A percentile compares a stretch with the other conserved stretches of the same genome.
Conservation (phyloP, 2,888 invertebrate genomes). For the Muschampia plurimacula region DNA sequence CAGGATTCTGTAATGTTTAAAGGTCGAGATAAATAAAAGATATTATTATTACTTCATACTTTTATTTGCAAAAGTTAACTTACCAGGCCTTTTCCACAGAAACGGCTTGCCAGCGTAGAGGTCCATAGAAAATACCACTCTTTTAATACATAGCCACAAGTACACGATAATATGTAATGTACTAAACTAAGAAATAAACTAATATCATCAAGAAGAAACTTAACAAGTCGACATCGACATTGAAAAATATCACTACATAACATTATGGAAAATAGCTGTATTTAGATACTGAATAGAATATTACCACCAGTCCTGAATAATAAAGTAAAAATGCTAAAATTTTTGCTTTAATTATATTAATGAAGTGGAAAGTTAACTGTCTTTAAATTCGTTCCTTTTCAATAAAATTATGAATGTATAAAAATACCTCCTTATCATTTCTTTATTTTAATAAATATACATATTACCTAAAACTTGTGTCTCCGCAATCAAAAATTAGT, state of each 20-base stretch:
- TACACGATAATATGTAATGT: conserved; percentile 51
- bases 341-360: background rate
- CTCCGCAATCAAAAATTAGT: conserved; percentile 7
- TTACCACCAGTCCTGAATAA: conserved; percentile 14
- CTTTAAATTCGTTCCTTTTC: background rate
- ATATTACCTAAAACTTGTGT: conserved; percentile 3
- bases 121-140: conserved; percentile 82
- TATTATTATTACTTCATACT: conserved; percentile 55
- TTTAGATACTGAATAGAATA: conserved; percentile 16
- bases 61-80: conserved; percentile 77
- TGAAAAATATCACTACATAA: conserved; percentile 42
- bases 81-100: conserved; percentile 82
- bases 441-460: background rate
- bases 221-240: conserved; percentile 23
- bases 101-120: conserved; percentile 76
- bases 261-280: conserved; percentile 40
- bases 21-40: conserved; percentile 54
- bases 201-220: conserved; percentile 15
- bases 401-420: conserved; percentile 22
- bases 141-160: conserved; percentile 72
- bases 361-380: background rate
- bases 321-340: background rate
- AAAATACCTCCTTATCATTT: conserved; percentile 18
- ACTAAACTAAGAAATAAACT: conserved; percentile 16
- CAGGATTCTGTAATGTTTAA: conserved; percentile 36